Base-by-base conservation (phyloP, 2,113 vertebrate genomes). In the Furnarius figulus region DNA sequence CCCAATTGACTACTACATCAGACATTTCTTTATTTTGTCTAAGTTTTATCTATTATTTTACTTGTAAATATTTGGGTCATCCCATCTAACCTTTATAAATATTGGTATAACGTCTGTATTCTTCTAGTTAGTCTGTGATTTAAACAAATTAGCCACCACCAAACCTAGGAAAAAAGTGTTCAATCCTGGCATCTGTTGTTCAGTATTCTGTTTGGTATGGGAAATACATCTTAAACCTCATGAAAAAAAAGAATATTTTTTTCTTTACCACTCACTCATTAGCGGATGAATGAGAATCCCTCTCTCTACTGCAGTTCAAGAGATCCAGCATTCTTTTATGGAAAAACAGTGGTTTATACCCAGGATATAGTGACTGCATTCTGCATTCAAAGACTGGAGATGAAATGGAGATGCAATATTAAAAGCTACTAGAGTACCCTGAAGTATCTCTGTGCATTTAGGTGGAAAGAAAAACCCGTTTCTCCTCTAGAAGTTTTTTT, bases 1-100 rank as follows among this genome's bases (percentile, higher is more conserved):
- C 22, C 2, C 16, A 52, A 12, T 44, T 74, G 0, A 1, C 30
- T 39, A 40, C 3, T 1, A 17, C 19, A 5, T 25, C 14, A 59
- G 3, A 1, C 49, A 63, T 78, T 71, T 82, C 28, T 78, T 67
- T 46, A 67, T 86, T 75, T 88, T 75, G 24, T 6, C 31, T 62
- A 44, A 30, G 4, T 71, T 66, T 77, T 59, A 37, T 30, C 19
- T 24, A 59, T 53, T 72, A 72, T 40, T 75, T 8, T 20, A 63
- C 35, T 50, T 55, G 4, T 16, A 74, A 42, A 66, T 47, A 5
- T 81, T 93, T 90, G 21, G 6, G 10, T 52, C 31, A 52, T 44
- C 18, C 33, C 6, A 67, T 44, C 22, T 71, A 71, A 39, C 19
- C 47, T 82, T 75, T 72, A 31, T 55, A 62, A 90, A 53, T 58